Evolutionary conservation across 2,888 invertebrate species (phyloP), one percentile per base, ranked within the genome.

Genomic region (Dryobota labecula): DNA sequence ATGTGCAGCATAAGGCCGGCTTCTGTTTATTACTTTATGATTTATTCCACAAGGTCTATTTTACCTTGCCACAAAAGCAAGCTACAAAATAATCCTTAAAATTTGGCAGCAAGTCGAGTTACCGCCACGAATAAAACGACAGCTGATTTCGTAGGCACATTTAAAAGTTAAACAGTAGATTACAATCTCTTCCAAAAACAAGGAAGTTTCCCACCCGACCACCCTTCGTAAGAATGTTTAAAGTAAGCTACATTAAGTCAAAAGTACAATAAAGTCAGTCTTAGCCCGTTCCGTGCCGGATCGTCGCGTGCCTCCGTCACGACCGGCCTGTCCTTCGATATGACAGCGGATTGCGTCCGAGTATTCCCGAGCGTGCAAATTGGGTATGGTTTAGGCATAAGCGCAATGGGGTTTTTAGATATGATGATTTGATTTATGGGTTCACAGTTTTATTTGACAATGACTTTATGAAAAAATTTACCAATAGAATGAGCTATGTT

Each of bases 141-240:
- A 60, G 18, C 66, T 76, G 69, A 80, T 70, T 76, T 57, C 41
- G 77, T 65, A 71, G 54, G 53, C 53, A 68, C 79, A 79, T 79
- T 76, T 80, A 79, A 79, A 79, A 81, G 79, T 79, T 70, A 81
- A 79, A 81, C 82, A 79, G 82, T 71, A 54, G 49, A 76, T 81
- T 81, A 81, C 64, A 81, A 76, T 79, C 82, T 80, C 36, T 27
- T 24, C 70, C 53, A 68, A 81, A 66, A 75, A 81, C 71, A 64
- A 58, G 76, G 43, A 80, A 71, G 64, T 61, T 53, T 20, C 24
- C 57, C 64, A 15, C 47, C 60, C 64, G 30, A 54, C 71, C 81
- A 20, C 68, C 66, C 78, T 58, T 60, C 41, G 43, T 51, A 81
- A 80, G 82, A 77, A 80, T 82, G 82, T 77, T 66, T 57, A 43